Conservation (phyloP, 2,888 invertebrate species). For the Lasioglossum malachurum region DNA sequence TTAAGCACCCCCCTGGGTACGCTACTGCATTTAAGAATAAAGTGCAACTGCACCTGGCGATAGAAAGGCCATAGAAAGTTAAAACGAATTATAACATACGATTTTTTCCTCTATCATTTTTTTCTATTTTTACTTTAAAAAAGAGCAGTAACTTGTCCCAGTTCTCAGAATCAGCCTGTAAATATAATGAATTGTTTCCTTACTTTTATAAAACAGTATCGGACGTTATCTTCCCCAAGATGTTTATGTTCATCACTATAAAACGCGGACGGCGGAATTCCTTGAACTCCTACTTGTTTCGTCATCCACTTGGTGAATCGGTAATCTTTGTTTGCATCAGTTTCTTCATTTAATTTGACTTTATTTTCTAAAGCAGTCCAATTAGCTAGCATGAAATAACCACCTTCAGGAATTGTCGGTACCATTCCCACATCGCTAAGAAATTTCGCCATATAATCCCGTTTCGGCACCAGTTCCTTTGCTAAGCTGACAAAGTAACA, state of each 20-base stretch:
- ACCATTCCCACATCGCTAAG: constrained; percentile 93
- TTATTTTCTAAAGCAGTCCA: constrained; percentile 91
- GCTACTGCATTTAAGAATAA: too few relatives aligned
- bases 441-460: constrained; percentile 92
- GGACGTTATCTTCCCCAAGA: constrained; percentile 93
- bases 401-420: constrained; percentile 97
- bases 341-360: constrained; percentile 89
- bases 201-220: constrained; percentile 98
- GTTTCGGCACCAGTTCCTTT: constrained; percentile 90
- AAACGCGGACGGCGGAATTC: constrained; percentile 98
- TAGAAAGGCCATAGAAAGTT: too few relatives aligned
- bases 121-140: too few relatives aligned
- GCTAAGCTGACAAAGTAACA: constrained; percentile 94
- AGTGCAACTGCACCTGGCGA: too few relatives aligned
- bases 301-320: constrained; percentile 98
- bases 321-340: constrained; percentile 92
- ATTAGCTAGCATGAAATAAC: constrained; percentile 98
- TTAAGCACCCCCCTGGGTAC: too few relatives aligned
- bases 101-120: too few relatives aligned
- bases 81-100: too few relatives aligned
- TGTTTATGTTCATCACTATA: constrained; percentile 92
- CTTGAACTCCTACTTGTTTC: constrained; percentile 95
- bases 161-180: too few relatives aligned
- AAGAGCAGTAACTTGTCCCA: too few relatives aligned
- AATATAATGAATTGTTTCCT: background rate